Conservation (phyloP, 1,140 invertebrate genomes). For the Drosophila equinoxialis region DNA sequence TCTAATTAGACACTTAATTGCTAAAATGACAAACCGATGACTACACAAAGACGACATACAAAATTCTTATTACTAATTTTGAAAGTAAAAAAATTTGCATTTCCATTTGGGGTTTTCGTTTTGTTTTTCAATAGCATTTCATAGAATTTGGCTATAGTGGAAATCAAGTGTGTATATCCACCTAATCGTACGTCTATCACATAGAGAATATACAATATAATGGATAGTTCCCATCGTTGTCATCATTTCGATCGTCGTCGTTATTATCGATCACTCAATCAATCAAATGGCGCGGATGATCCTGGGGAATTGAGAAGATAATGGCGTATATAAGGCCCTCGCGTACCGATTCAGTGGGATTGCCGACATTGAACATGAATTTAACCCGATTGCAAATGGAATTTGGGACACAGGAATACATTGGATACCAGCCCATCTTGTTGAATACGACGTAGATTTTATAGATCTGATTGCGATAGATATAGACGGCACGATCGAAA, state of each 20-base stretch:
- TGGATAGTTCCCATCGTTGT: not conserved
- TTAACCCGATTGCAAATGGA: conserved; percentile 87
- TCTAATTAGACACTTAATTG: too few species aligned
- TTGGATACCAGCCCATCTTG: conserved; percentile 90
- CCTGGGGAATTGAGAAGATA: conserved; percentile 85
- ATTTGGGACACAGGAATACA: conserved; percentile 86
- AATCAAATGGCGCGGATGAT: conserved; percentile 60
- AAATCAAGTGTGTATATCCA: not conserved
- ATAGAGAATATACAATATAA: conserved; percentile 33
- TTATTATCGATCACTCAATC: conserved; percentile 43
- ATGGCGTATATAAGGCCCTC: conserved; percentile 90
- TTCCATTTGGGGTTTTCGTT: not conserved
- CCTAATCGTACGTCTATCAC: conserved; percentile 34
- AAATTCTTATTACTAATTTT: too few species aligned
- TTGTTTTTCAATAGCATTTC: not conserved
- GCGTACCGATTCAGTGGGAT: conserved; percentile 86
- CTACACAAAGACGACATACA: too few species aligned
- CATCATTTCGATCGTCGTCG: not conserved
- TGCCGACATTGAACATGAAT: conserved; percentile 89
- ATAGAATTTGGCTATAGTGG: conserved; percentile 8
- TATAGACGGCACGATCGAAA: conserved; percentile 90
- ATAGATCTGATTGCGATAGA: conserved; percentile 90
- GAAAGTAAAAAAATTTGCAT: too few species aligned
- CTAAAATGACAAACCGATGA: too few species aligned
- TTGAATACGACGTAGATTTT: conserved; percentile 92